Evolutionary conservation across 2,113 vertebrate genomes (phyloP).

Genomic region (rat (Rattus norvegicus)): GRCr8 NC_086027.1:20244501-20245000

Average conservation of each 20-base stretch:
- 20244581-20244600: background rate
- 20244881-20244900: too few relatives aligned
- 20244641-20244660: background rate
- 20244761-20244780: too few relatives aligned
- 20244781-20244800: too few relatives aligned
- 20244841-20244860: too few relatives aligned
- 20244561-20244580: background rate
- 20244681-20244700: background rate
- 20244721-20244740: background rate
- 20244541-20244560: background rate
- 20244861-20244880: too few relatives aligned
- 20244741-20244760: background rate
- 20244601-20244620: background rate
- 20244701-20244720: background rate
- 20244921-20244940: too few relatives aligned
- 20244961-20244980: background rate
- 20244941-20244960: too few relatives aligned
- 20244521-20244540: background rate
- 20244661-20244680: background rate
- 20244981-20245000: too few relatives aligned
- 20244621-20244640: background rate
- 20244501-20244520: too few relatives aligned
- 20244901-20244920: too few relatives aligned
- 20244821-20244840: background rate
- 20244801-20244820: background rate